Evolutionary conservation across 1,140 invertebrate species (phyloP).

Genomic region (Laupala kohalensis): DNA sequence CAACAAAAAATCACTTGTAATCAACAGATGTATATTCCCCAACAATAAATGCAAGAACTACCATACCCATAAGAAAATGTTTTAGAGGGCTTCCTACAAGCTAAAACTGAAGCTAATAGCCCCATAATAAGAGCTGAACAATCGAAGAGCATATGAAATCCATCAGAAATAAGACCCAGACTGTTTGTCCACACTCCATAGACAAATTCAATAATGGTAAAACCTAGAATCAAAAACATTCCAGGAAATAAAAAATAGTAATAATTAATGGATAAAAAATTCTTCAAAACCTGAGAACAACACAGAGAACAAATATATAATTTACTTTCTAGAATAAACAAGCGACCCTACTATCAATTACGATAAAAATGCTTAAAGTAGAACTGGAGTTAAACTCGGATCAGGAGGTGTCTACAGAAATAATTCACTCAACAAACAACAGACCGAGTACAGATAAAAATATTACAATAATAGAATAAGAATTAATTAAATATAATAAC

Average conservation of each 20-base stretch:
- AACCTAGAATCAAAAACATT: slow-evolving; percentile 25
- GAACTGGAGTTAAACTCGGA: too few relatives aligned
- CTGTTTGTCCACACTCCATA: slow-evolving; percentile 97
- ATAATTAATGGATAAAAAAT: too few relatives aligned
- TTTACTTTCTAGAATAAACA: too few relatives aligned
- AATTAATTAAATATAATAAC: too few relatives aligned
- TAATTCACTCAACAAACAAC: too few relatives aligned
- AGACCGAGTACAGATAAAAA: too few relatives aligned
- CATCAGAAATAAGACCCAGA: slow-evolving; percentile 89
- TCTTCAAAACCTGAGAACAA: too few relatives aligned
- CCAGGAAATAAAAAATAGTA: neutral
- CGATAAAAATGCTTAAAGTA: too few relatives aligned
- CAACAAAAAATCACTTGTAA: neutral
- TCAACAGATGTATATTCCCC: neutral
- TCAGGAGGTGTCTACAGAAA: too few relatives aligned
- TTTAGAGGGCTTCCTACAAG: slow-evolving; percentile 87
- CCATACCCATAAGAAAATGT: slow-evolving; percentile 92
- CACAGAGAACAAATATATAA: too few relatives aligned
- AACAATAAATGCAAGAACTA: neutral
- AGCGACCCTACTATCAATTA: too few relatives aligned
- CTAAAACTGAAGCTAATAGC: slow-evolving; percentile 79
- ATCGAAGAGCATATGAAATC: slow-evolving; percentile 99
- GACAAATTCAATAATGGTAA: slow-evolving; percentile 88
- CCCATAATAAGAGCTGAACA: slow-evolving; percentile 90
- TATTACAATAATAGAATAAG: too few relatives aligned